These are phyloP conservation scores for Drosophila neocordata DNA, from an alignment of 1,140 invertebrate genomes.

Conservation along the genomic window DNA sequence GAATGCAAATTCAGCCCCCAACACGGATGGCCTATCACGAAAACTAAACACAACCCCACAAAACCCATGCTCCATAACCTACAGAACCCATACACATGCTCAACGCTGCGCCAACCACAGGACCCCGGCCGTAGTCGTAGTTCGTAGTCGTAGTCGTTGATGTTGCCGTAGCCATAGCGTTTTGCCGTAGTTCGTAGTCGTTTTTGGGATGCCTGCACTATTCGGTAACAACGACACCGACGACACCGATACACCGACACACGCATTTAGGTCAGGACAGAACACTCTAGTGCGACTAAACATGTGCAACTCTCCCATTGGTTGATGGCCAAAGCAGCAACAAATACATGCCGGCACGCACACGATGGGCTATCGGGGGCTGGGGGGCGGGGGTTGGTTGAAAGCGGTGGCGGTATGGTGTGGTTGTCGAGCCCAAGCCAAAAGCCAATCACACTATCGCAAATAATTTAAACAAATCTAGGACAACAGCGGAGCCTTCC, in stretches of 20 bases:
- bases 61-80: background rate
- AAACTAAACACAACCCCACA: conserved; percentile 61
- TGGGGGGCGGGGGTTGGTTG: background rate
- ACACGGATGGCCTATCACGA: conserved; percentile 56
- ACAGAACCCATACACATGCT: conserved; percentile 29
- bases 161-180: conserved; percentile 12
- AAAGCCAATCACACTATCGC: conserved; percentile 83
- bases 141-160: conserved; percentile 1
- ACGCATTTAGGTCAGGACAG: conserved; percentile 69
- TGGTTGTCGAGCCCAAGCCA: conserved; percentile 38
- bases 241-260: conserved; percentile 34
- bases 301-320: conserved; percentile 79
- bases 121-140: conserved; percentile 4
- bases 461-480: conserved; percentile 83
- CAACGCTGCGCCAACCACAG: conserved; percentile 39
- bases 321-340: conserved; percentile 57
- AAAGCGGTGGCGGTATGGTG: background rate
- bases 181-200: conserved; percentile 17
- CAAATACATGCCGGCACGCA: background rate
- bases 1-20: conserved; percentile 67
- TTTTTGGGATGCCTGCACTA: conserved; percentile 50
- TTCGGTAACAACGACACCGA: conserved; percentile 55
- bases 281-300: conserved; percentile 66
- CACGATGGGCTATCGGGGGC: background rate
- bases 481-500: conserved; percentile 47